These are phyloP conservation scores for Dunckerocampus dactyliophorus DNA, from an alignment of 2,113 vertebrate genomes.

Conservation along the genomic window DNA sequence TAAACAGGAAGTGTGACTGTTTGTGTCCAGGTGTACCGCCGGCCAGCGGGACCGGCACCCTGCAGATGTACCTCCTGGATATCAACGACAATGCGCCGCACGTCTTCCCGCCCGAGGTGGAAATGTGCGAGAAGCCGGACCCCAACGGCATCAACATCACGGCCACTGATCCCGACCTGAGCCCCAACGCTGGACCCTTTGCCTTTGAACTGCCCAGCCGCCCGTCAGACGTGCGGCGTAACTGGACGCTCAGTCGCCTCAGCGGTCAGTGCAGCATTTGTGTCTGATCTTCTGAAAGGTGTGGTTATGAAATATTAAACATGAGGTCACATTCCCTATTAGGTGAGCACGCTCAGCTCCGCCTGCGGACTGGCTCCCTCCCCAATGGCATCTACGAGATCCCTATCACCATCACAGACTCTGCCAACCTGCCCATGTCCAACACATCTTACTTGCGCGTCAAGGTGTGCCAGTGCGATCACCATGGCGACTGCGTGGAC, in stretches of 20 bases:
- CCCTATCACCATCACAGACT: conserved; percentile 93
- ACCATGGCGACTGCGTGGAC: conserved; percentile 91
- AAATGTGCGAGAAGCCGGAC: conserved; percentile 87
- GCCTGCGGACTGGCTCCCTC: conserved; percentile 82
- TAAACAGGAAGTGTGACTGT: not conserved
- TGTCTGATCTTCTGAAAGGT: not conserved
- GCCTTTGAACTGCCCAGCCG: conserved; percentile 86
- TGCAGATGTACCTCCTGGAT: conserved; percentile 91
- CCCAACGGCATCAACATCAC: conserved; percentile 93
- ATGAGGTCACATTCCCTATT: no score
- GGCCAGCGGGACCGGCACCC: conserved; percentile 89
- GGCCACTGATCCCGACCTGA: conserved; percentile 86
- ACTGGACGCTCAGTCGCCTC: conserved; percentile 90
- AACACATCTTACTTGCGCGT: conserved; percentile 88
- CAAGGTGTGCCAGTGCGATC: conserved; percentile 95
- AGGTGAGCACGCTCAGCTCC: conserved; percentile 91
- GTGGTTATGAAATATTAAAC: not conserved
- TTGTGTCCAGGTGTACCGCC: conserved; percentile 79
- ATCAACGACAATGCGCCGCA: conserved; percentile 94
- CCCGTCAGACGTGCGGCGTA: conserved; percentile 82
- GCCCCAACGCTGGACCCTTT: conserved; percentile 89
- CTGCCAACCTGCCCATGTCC: conserved; percentile 89
- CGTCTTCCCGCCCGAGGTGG: conserved; percentile 89
- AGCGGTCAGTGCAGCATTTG: conserved; percentile 71
- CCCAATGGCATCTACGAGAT: conserved; percentile 90